Evolutionary conservation across 1,140 invertebrate species (phyloP).

Genomic region (Diploscapter pachys): DNA sequence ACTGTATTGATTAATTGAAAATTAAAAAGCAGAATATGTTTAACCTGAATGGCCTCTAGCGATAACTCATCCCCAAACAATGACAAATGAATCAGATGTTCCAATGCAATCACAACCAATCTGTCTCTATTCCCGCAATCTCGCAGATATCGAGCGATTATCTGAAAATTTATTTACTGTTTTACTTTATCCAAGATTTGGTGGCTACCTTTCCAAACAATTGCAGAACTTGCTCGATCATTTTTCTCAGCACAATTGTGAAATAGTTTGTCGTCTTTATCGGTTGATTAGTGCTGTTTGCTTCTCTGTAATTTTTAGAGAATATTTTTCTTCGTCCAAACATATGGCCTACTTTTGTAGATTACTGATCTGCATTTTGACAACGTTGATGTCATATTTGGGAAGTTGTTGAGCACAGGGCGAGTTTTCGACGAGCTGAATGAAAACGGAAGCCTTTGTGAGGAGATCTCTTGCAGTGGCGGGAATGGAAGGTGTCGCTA

Average conservation of each 20-base stretch:
- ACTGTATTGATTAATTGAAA: too few species aligned
- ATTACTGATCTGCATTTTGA: too few species aligned
- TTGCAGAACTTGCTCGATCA: constrained; percentile 35
- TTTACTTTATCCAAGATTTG: background rate
- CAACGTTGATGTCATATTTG: background rate
- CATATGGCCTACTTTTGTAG: too few species aligned
- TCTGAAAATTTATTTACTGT: constrained; percentile 5
- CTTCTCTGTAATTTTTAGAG: too few species aligned
- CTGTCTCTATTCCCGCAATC: constrained; percentile 35
- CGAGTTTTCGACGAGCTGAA: constrained; percentile 33
- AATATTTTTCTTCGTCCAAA: too few species aligned
- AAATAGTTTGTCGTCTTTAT: constrained; percentile 23
- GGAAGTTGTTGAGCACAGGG: constrained; percentile 27
- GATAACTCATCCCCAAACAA: constrained; percentile 47
- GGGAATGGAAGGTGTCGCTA: constrained; percentile 1
- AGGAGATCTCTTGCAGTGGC: constrained; percentile 21
- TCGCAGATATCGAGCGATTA: constrained; percentile 35
- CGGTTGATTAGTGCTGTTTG: too few species aligned
- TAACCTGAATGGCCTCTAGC: constrained; percentile 38
- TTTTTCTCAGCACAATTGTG: constrained; percentile 32
- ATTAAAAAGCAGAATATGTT: constrained; percentile 20
- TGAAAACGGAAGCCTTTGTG: constrained; percentile 31
- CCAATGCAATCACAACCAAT: constrained; percentile 34
- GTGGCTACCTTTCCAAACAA: constrained; percentile 24
- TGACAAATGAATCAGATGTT: constrained; percentile 40